Evolutionary conservation across 2,888 invertebrate species (phyloP).

Genomic region (Diadegma fenestrale): DNA sequence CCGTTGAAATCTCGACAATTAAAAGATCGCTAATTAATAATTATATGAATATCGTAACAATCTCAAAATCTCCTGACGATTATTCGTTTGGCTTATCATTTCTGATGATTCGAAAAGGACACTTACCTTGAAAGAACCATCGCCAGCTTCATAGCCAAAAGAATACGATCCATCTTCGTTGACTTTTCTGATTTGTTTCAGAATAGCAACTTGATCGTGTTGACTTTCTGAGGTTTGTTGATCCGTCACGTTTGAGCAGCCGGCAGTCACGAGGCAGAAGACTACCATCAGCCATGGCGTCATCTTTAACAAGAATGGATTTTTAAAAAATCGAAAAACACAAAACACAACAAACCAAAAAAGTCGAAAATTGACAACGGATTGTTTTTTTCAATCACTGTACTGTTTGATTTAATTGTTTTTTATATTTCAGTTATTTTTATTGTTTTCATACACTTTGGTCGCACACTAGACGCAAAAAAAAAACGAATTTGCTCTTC

Average conservation of each 20-base stretch:
- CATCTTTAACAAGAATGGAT: constrained; percentile 79
- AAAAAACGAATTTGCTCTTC: constrained; percentile 60
- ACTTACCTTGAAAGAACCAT: constrained; percentile 91
- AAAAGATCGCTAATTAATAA: neutral
- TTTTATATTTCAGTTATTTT: constrained; percentile 49
- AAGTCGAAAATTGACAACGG: neutral
- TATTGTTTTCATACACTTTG: constrained; percentile 17
- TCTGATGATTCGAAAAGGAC: neutral
- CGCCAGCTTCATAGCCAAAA: constrained; percentile 94
- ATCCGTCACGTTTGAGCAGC: constrained; percentile 83
- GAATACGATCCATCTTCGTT: constrained; percentile 95
- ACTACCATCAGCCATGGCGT: constrained; percentile 84
- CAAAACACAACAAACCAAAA: constrained; percentile 27
- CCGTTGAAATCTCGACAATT: neutral
- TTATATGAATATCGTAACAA: neutral
- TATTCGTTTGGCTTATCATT: neutral
- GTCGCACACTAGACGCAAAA: constrained; percentile 69
- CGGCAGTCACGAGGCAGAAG: constrained; percentile 82
- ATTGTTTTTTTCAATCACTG: neutral
- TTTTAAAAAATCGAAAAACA: constrained; percentile 57
- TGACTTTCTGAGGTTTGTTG: constrained; percentile 87
- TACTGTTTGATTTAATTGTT: constrained; percentile 27
- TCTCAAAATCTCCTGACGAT: neutral
- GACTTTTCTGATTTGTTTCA: constrained; percentile 92
- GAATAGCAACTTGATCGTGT: constrained; percentile 90